Base-by-base conservation (phyloP, 2,888 invertebrate species). In the Ischnura elegans region DNA sequence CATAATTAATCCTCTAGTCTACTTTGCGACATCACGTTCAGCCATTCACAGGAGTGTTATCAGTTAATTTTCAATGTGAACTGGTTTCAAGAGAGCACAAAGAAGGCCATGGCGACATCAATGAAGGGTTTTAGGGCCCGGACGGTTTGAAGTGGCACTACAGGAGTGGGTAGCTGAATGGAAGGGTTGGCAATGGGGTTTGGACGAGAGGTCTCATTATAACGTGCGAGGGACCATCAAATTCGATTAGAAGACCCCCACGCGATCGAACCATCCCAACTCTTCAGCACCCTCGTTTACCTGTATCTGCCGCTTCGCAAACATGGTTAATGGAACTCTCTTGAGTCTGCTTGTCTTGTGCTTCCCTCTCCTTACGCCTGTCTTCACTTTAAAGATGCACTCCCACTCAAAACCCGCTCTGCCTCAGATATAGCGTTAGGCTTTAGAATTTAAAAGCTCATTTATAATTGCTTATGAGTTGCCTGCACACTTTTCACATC, bases 191-290 rank as follows among this genome's bases (percentile, higher is more conserved):
- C 42, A 85, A 42, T n/a, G n/a, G 45, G n/a, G 86, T 42, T 86
- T 86, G 86, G n/a, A 87, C 43, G 90, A 90, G 90, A 61, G 90
- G 90, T 90, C 90, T 90, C 90, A 90, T 90, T 90, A 90, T 90
- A 90, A 90, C 43, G 90, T 90, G 90, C 90, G 90, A 90, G 90
- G 90, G 45, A 90, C 90, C 90, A 61, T 90, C 90, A 90, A 90
- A 90, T 90, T 90, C 90, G 90, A 90, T 90, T 90, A 66, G 45
- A 61, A 45, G 61, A 66, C 90, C 25, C 90, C 47, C 90, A 66
- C 90, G 61, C 90, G 61, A 43, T 43, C 61, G 43, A 90, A 66
- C 61, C 90, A n/a, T 90, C 76, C 29, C 90, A 55, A 55, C 51
- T 61, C 55, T 29, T 61, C 25, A 19, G 25, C 55, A 6, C 19